phyloP scores from a whole-genome alignment of 2,888 invertebrate genomes.

The Clusia tigrina region DNA sequence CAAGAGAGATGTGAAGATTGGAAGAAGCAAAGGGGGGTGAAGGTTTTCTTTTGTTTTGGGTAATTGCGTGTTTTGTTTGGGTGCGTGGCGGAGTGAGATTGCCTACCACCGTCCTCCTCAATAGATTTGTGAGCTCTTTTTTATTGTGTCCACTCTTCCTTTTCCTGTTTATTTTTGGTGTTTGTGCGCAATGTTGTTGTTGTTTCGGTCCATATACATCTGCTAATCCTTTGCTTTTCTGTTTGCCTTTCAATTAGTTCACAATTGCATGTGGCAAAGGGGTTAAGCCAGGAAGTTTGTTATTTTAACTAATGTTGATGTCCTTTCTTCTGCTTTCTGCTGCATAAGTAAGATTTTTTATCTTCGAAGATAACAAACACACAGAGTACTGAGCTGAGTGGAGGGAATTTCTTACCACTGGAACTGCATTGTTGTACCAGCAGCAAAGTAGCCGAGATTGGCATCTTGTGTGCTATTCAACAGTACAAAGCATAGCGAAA shows the following conservation, averaged over 20 bases:
- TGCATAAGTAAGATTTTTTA: too few relatives aligned
- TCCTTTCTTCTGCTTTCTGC: constrained; percentile 10
- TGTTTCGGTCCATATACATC: neutral
- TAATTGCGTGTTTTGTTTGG: neutral
- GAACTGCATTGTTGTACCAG: too few relatives aligned
- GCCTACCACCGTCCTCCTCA: too few relatives aligned
- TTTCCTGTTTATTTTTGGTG: neutral
- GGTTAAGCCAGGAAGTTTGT: neutral
- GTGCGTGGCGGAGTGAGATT: neutral
- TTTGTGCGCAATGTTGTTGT: neutral
- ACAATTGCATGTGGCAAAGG: neutral
- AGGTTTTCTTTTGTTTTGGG: constrained; percentile 3
- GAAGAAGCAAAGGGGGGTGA: neutral
- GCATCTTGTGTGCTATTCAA: too few relatives aligned
- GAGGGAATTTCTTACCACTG: too few relatives aligned
- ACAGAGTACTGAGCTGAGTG: too few relatives aligned
- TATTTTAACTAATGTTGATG: constrained; percentile 1
- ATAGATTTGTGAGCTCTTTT: neutral
- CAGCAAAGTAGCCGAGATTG: too few relatives aligned
- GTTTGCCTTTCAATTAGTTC: neutral
- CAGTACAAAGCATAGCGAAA: too few relatives aligned
- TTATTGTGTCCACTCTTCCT: neutral
- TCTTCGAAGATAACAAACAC: too few relatives aligned
- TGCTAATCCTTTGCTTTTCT: neutral
- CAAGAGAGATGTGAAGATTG: neutral